These are phyloP conservation scores for Apogon talboti DNA, from an alignment of 2,797 vertebrate genomes.

Conservation along the genomic window DNA sequence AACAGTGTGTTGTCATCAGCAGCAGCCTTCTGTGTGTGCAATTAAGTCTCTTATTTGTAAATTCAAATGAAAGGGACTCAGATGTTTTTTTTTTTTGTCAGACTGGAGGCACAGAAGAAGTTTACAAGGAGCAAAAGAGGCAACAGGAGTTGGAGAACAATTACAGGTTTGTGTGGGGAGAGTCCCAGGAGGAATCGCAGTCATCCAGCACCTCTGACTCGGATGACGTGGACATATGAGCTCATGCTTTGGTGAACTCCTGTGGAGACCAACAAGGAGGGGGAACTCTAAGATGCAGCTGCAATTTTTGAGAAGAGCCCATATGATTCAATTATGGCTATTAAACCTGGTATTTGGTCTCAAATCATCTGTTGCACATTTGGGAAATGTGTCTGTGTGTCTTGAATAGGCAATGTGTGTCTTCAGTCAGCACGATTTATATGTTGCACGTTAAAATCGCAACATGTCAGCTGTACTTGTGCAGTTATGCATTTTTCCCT, in stretches of 20 bases:
- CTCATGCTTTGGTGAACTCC: constrained; percentile 54
- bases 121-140: constrained; percentile 90
- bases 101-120: constrained; percentile 93
- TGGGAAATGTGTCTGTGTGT: constrained; percentile 55
- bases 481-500: constrained; percentile 61
- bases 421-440: constrained; percentile 41
- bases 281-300: constrained; percentile 37
- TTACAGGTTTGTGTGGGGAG: constrained; percentile 92
- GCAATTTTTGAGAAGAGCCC: constrained; percentile 37
- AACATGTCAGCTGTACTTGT: constrained; percentile 43
- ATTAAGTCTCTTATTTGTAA: background rate
- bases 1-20: too few species aligned
- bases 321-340: constrained; percentile 45
- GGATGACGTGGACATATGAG: constrained; percentile 91
- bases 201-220: constrained; percentile 83
- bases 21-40: background rate
- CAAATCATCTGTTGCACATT: constrained; percentile 63
- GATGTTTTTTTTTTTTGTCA: constrained; percentile 48
- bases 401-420: constrained; percentile 56
- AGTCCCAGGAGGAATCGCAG: constrained; percentile 83
- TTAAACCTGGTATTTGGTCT: constrained; percentile 47
- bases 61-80: too few species aligned
- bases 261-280: constrained; percentile 50
- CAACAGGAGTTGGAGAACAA: constrained; percentile 93
- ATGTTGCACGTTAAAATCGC: constrained; percentile 51